Percentiles rank a stretch among this genome's conserved stretches.
Evolutionary conservation across 2,888 invertebrate genomes (phyloP).

Genomic region (Rotaria magnacalcarata): DNA sequence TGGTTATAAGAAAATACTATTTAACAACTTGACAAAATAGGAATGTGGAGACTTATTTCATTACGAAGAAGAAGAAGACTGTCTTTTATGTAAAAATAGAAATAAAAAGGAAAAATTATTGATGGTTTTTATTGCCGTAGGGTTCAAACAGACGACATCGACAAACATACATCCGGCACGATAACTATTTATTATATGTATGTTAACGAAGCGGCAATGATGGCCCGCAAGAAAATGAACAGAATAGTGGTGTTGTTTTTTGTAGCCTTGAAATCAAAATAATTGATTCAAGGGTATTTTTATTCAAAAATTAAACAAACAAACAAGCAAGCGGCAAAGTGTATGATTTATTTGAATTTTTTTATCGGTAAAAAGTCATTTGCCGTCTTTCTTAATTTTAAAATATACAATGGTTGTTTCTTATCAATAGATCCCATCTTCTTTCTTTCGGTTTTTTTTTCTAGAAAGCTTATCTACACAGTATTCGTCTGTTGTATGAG

Average conservation of each 20-base stretch:
- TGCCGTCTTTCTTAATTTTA: too few species aligned
- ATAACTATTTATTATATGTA: slow-evolving; percentile 25
- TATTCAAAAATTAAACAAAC: neutral
- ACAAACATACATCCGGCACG: slow-evolving; percentile 3
- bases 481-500: too few species aligned
- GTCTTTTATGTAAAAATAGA: neutral
- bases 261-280: neutral
- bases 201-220: slow-evolving; percentile 18
- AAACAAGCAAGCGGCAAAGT: too few species aligned
- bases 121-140: neutral
- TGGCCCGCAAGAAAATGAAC: neutral
- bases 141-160: slow-evolving; percentile 11
- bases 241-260: neutral
- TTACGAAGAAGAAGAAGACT: neutral
- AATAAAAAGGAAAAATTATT: neutral
- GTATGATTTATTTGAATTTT: too few species aligned
- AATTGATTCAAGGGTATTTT: neutral
- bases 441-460: too few species aligned
- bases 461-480: too few species aligned
- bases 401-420: too few species aligned
- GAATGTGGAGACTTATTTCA: neutral
- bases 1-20: neutral
- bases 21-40: neutral
- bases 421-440: too few species aligned
- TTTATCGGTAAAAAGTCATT: too few species aligned